Evolutionary conservation across 2,797 vertebrate genomes (phyloP).

Genomic region (Huso huso): DNA sequence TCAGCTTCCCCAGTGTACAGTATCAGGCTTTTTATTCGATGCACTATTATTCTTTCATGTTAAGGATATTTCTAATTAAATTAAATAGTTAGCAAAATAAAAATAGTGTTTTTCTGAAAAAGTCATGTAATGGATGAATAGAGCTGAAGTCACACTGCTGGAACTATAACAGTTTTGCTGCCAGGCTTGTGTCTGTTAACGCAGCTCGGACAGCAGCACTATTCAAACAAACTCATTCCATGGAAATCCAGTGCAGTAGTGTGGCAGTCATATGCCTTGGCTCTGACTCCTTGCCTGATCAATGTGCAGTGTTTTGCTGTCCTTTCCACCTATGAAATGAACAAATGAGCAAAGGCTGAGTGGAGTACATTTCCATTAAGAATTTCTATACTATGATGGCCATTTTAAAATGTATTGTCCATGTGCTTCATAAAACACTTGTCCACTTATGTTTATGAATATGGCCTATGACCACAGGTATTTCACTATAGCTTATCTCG

Average conservation of each 20-base stretch:
- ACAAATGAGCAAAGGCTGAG: neutral
- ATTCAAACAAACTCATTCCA: neutral
- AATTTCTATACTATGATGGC: neutral
- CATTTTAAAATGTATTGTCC: neutral
- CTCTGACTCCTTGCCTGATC: neutral
- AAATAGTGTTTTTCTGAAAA: no score
- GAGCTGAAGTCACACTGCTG: neutral
- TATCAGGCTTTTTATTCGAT: no score
- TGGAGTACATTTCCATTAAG: neutral
- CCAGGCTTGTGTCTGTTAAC: neutral
- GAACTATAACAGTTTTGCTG: neutral
- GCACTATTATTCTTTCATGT: no score
- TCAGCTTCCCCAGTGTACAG: no score
- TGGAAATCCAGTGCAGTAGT: neutral
- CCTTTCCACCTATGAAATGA: neutral
- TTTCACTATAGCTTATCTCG: no score
- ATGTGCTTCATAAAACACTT: neutral
- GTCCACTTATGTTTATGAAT: no score
- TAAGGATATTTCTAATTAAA: no score
- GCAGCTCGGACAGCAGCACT: neutral
- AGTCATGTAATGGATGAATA: neutral
- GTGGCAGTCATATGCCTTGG: neutral
- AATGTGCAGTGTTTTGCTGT: neutral
- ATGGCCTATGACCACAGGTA: no score
- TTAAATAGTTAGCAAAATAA: no score